phyloP scores from a whole-genome alignment of 2,797 vertebrate species.

The Ambastaia sidthimunki region DNA sequence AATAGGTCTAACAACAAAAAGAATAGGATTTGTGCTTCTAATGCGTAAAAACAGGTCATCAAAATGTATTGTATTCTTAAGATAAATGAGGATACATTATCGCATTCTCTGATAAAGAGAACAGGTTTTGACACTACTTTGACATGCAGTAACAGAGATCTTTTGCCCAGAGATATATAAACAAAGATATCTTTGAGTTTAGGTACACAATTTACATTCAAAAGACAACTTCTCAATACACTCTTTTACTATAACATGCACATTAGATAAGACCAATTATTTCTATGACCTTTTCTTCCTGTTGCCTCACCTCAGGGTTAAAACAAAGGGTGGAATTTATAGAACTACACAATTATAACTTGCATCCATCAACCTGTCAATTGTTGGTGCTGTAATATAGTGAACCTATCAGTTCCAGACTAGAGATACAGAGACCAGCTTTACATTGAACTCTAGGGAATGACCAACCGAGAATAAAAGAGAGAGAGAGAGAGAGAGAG shows the following conservation, averaged over 20 bases:
- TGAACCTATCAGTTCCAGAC: constrained; percentile 36
- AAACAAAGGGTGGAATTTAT: constrained; percentile 40
- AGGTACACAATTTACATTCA: too few relatives aligned
- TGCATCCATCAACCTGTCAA: constrained; percentile 51
- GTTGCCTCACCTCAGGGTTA: constrained; percentile 22
- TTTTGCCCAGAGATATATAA: too few relatives aligned
- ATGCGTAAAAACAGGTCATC: too few relatives aligned
- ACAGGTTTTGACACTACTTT: too few relatives aligned
- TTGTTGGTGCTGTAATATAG: constrained; percentile 28
- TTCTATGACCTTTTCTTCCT: constrained; percentile 10
- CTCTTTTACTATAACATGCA: not conserved
- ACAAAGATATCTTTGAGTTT: too few relatives aligned
- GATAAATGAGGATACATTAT: too few relatives aligned
- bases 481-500: too few relatives aligned
- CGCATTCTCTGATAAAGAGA: too few relatives aligned
- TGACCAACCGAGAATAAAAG: not conserved
- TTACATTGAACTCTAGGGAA: constrained; percentile 21
- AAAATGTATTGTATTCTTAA: too few relatives aligned
- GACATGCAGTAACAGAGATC: too few relatives aligned
- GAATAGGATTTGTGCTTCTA: too few relatives aligned
- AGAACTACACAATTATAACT: constrained; percentile 12
- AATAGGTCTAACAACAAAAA: too few relatives aligned
- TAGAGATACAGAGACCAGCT: constrained; percentile 11
- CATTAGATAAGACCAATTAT: constrained; percentile 14
- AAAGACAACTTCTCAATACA: not conserved